Evolutionary conservation across 2,113 vertebrate species (phyloP).

Genomic region (Nyctibius bracteatus): DNA sequence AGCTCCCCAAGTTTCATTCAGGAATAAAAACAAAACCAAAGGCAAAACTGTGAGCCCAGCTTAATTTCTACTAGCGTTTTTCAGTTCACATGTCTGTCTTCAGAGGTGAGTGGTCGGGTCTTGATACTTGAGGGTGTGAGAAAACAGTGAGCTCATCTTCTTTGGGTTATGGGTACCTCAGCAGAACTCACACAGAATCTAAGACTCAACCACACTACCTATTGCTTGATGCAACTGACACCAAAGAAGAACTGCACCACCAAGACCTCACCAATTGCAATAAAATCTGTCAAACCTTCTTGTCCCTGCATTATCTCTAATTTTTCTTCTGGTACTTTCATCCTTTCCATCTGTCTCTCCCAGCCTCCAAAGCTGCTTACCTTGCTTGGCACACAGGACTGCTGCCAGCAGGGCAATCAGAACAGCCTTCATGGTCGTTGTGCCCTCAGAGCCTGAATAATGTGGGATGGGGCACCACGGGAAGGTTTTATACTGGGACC

Average conservation of each 20-base stretch:
- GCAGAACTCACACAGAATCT: neutral
- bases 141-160: neutral
- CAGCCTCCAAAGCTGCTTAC: neutral
- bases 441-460: neutral
- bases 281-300: neutral
- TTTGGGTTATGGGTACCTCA: neutral
- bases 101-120: neutral
- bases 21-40: neutral
- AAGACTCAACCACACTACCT: neutral
- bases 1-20: neutral
- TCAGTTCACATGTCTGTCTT: neutral
- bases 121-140: neutral
- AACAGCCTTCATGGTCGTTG: conserved; percentile 38
- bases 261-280: neutral
- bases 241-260: neutral
- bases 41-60: neutral
- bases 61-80: neutral
- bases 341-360: neutral
- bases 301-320: neutral
- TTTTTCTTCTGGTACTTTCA: neutral
- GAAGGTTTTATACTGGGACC: conserved; percentile 24
- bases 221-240: rapidly evolving
- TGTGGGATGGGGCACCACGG: neutral
- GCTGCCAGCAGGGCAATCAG: conserved; percentile 27
- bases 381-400: conserved; percentile 27